Evolutionary conservation across 53 echinoderm and acorn worm species (phyloP), one percentile per base, ranked within the genome.

Genomic region (Holothuria leucospilota): DNA sequence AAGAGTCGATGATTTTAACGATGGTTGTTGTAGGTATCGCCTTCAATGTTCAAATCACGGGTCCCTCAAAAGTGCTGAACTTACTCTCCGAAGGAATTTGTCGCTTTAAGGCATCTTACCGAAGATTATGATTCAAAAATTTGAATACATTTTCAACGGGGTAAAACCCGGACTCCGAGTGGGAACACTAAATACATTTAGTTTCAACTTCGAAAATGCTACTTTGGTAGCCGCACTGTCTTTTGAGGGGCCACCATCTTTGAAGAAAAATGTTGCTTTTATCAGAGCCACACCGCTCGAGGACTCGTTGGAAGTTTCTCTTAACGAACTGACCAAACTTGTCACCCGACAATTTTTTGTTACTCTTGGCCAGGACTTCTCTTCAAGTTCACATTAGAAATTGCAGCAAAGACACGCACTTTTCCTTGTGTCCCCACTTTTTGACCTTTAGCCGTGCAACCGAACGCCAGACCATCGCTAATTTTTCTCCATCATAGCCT

Each of bases 371-470:
- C 29, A 71, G 8, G 5, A 71, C 71, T 29, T 10, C 71, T 34
- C 71, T 28, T 28, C n/a, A n/a, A n/a, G n/a, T 71, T 71, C 39
- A 9, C 64, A 63, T 63, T 7, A 5, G 64, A 63, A 24, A 63
- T 63, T 24, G 64, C 64, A 26, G 64, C 64, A 63, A 63, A 63
- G n/a, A n/a, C n/a, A n/a, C n/a, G n/a, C n/a, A n/a, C n/a, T n/a
- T n/a, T n/a, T n/a, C n/a, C n/a, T n/a, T n/a, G 29, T 28, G 71
- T 71, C 28, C 71, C 71, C 38, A 71, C 71, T 28, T 71, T 71
- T 7, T 71, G 8, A 29, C 71, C 71, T 71, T 71, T 71, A 34
- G 29, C 38, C 38, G 71, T 71, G 71, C 39, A 71, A 34, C 71
- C 71, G 39, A 71, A 71, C 39, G 71, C 71, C 38, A 71, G 28